phyloP scores from a whole-genome alignment of 1,140 invertebrate genomes.

The Ooceraea biroi region DNA sequence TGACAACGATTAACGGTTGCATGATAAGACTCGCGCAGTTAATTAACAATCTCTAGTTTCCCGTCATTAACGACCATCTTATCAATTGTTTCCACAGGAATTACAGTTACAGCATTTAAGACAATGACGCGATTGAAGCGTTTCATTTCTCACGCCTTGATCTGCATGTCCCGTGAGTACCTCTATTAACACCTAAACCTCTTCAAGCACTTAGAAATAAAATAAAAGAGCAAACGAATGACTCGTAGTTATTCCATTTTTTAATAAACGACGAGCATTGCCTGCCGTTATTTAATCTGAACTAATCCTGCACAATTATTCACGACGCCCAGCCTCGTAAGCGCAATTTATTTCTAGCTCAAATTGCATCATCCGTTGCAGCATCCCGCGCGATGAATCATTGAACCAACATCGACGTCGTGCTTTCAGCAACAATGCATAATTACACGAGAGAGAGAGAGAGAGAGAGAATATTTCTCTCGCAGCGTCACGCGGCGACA shows the following conservation, averaged over 20 bases:
- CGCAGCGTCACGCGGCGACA: neutral
- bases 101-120: constrained; percentile 20
- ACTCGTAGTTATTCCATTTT: neutral
- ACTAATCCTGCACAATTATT: neutral
- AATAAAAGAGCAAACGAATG: neutral
- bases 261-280: neutral
- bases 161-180: constrained; percentile 9
- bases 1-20: constrained; percentile 31
- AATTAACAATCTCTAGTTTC: constrained; percentile 18
- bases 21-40: constrained; percentile 4
- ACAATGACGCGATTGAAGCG: constrained; percentile 12
- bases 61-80: constrained; percentile 2
- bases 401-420: neutral
- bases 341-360: constrained; percentile 14
- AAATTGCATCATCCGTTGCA: neutral
- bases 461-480: neutral
- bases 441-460: constrained; percentile 11
- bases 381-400: neutral
- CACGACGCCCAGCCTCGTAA: neutral
- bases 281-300: neutral
- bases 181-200: neutral
- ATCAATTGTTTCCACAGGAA: constrained; percentile 6
- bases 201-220: neutral
- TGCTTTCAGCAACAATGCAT: neutral
- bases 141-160: constrained; percentile 18